Percentiles rank a stretch among this genome's conserved stretches.
Evolutionary conservation across 2,888 invertebrate species (phyloP).

Genomic region (Chouioia cunea): DNA sequence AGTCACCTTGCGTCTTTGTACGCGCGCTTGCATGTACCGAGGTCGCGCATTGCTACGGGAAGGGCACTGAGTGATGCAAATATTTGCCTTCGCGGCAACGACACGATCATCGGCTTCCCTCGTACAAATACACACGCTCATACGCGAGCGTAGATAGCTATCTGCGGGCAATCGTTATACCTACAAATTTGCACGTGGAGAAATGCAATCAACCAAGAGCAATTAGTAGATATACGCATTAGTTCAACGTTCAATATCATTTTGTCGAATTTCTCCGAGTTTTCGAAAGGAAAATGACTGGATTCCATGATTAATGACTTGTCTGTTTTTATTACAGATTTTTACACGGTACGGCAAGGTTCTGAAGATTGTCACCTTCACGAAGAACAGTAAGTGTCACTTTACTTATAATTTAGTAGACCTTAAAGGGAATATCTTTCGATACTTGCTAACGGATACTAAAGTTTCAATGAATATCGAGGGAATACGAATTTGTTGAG

Average conservation of each 20-base stretch:
- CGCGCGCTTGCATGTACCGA: too few relatives aligned
- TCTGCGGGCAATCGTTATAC: slow-evolving; percentile 10
- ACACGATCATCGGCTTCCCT: slow-evolving; percentile 50
- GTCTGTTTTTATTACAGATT: slow-evolving; percentile 77
- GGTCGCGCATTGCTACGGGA: slow-evolving; percentile 11
- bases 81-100: slow-evolving; percentile 52
- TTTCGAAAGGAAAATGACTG: not conserved
- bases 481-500: too few relatives aligned
- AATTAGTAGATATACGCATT: slow-evolving; percentile 28
- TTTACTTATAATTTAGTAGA: too few relatives aligned
- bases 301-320: not conserved
- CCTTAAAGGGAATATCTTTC: too few relatives aligned
- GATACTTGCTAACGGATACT: too few relatives aligned
- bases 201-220: slow-evolving; percentile 27
- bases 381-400: slow-evolving; percentile 96
- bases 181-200: slow-evolving; percentile 25
- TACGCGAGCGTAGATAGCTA: slow-evolving; percentile 6
- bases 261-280: not conserved
- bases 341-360: slow-evolving; percentile 99
- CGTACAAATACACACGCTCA: slow-evolving; percentile 45
- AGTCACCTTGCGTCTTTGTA: too few relatives aligned
- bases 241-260: not conserved
- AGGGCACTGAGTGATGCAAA: slow-evolving; percentile 47
- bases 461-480: too few relatives aligned
- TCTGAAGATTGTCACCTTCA: slow-evolving; percentile 99